Conservation (phyloP, 2,888 invertebrate species). For the Nemoura dubitans region DNA sequence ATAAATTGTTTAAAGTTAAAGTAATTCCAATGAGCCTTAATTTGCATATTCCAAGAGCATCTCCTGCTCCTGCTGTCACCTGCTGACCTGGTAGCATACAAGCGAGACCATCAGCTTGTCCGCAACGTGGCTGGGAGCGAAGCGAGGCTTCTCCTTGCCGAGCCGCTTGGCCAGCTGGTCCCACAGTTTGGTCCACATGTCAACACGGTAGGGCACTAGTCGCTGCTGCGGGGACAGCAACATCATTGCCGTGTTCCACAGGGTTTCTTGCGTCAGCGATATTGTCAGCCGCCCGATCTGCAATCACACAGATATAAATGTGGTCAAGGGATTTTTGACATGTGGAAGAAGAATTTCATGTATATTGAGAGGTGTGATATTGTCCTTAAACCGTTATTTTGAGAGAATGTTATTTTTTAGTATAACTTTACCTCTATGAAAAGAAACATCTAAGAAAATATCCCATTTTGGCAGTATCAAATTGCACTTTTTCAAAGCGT, state of each 20-base stretch:
- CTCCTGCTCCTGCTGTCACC: too few relatives aligned
- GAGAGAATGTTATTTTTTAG: too few relatives aligned
- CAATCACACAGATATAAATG: neutral
- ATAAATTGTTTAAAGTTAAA: too few relatives aligned
- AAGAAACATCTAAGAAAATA: too few relatives aligned
- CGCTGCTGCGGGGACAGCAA: conserved; percentile 84
- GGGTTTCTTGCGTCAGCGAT: conserved; percentile 74
- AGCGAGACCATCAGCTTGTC: conserved; percentile 82
- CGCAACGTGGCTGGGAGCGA: conserved; percentile 74
- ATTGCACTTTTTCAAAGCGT: too few relatives aligned
- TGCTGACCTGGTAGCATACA: conserved; percentile 79
- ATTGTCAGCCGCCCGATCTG: conserved; percentile 66
- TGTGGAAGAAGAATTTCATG: too few relatives aligned
- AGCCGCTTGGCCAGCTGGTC: conserved; percentile 71
- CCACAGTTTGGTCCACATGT: conserved; percentile 86
- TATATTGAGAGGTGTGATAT: too few relatives aligned
- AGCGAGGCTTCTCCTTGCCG: conserved; percentile 67
- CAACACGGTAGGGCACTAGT: conserved; percentile 81
- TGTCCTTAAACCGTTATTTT: too few relatives aligned
- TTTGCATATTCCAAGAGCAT: too few relatives aligned
- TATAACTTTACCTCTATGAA: too few relatives aligned
- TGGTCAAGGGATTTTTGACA: neutral
- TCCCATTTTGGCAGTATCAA: too few relatives aligned
- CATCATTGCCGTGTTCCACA: conserved; percentile 86
- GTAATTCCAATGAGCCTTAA: too few relatives aligned